A percentile compares a stretch with the other conserved stretches of the same genome.
phyloP scores from a whole-genome alignment of 2,113 vertebrate genomes.

The Potamarius usumacintae region DNA sequence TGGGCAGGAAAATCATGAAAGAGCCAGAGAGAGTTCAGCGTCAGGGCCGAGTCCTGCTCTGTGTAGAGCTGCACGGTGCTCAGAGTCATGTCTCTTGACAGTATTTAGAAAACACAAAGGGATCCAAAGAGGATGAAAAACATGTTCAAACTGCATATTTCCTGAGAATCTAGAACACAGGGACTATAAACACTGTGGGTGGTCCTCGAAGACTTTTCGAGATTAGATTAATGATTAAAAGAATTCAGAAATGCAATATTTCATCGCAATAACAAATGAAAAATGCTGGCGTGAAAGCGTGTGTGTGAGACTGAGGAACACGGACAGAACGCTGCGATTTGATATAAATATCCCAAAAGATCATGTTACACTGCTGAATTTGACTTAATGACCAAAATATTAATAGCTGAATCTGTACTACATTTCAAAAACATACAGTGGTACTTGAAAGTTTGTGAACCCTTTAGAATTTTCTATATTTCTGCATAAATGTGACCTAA shows the following conservation, averaged over 20 bases:
- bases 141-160: conserved; percentile 53
- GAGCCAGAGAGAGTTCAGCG: conserved; percentile 23
- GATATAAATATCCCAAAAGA: background rate
- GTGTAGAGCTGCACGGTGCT: conserved; percentile 37
- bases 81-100: conserved; percentile 57
- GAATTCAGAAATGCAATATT: conserved; percentile 40
- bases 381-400: background rate
- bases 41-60: conserved; percentile 16
- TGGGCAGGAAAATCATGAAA: conserved; percentile 17
- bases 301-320: conserved; percentile 9
- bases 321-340: background rate
- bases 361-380: conserved; percentile 15
- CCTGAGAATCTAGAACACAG: conserved; percentile 37
- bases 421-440: background rate
- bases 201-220: conserved; percentile 50
- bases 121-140: conserved; percentile 58
- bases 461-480: no score
- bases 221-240: conserved; percentile 53
- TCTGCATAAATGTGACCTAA: no score
- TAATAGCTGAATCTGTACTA: background rate
- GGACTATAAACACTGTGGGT: conserved; percentile 53
- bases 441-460: no score
- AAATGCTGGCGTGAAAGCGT: conserved; percentile 6
- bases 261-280: conserved; percentile 34
- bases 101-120: conserved; percentile 61